Evolutionary conservation across 2,888 invertebrate species (phyloP).

Genomic region (Sinelater perroti): DNA sequence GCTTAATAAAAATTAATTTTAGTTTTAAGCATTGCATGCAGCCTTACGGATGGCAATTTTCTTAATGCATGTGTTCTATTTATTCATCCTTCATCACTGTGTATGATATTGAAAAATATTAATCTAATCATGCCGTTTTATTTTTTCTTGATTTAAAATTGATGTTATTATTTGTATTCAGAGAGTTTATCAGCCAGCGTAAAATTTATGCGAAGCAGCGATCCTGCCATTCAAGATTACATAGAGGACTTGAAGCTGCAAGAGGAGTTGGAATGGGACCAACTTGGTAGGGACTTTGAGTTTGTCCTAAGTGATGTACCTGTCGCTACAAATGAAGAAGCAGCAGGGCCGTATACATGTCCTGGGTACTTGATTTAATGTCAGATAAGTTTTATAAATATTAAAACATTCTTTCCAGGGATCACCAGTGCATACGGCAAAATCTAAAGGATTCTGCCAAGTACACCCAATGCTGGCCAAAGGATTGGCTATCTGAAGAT

Average conservation of each 20-base stretch:
- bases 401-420: conserved; percentile 6
- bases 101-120: no score
- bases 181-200: no score
- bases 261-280: conserved; percentile 65
- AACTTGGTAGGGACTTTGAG: conserved; percentile 67
- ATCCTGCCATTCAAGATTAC: conserved; percentile 54
- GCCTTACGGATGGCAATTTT: no score
- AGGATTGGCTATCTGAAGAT: conserved; percentile 91
- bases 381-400: neutral
- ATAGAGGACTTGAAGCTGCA: conserved; percentile 66
- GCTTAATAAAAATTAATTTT: no score
- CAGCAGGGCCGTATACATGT: conserved; percentile 62
- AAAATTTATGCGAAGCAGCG: conserved; percentile 38
- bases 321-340: conserved; percentile 61
- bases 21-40: no score
- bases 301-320: conserved; percentile 74
- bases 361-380: no score
- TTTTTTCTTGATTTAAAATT: no score
- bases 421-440: conserved; percentile 28
- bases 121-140: no score
- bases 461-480: conserved; percentile 88
- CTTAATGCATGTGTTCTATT: no score
- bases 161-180: no score
- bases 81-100: no score
- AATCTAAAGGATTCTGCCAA: conserved; percentile 33